Conservation (phyloP, 2,888 invertebrate species). For the Stenoptilia bipunctidactyla region DNA sequence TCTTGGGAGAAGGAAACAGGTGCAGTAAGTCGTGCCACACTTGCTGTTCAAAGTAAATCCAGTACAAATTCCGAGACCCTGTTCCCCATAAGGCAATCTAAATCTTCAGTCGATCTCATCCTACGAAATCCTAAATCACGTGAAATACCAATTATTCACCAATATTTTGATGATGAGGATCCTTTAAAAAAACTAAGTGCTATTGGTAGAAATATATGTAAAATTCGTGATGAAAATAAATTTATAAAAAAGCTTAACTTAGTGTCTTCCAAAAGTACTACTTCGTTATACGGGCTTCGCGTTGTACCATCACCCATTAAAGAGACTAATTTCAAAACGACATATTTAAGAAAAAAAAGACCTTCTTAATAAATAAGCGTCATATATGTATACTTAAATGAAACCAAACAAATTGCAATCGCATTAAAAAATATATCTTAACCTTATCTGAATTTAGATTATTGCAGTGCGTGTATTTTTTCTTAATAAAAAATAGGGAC, state of each 20-base stretch:
- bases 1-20: slow-evolving; percentile 71
- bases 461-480: too few relatives aligned
- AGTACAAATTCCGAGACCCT: slow-evolving; percentile 31
- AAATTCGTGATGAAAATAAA: slow-evolving; percentile 42
- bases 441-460: too few relatives aligned
- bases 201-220: slow-evolving; percentile 53
- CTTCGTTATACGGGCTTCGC: slow-evolving; percentile 49
- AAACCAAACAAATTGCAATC: too few relatives aligned
- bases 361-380: too few relatives aligned
- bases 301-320: slow-evolving; percentile 37
- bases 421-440: too few relatives aligned
- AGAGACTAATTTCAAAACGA: too few relatives aligned
- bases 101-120: slow-evolving; percentile 28
- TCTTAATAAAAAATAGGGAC: too few relatives aligned
- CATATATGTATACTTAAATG: too few relatives aligned
- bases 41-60: slow-evolving; percentile 56
- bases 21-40: slow-evolving; percentile 61
- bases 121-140: too few relatives aligned
- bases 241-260: slow-evolving; percentile 39
- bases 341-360: too few relatives aligned
- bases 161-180: slow-evolving; percentile 31
- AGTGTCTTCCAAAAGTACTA: slow-evolving; percentile 46
- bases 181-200: slow-evolving; percentile 56
- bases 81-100: slow-evolving; percentile 36
- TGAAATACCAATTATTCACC: too few relatives aligned